These are phyloP conservation scores for Oplegnathus fasciatus DNA, from an alignment of 2,113 vertebrate genomes.

Conservation along the genomic window DNA sequence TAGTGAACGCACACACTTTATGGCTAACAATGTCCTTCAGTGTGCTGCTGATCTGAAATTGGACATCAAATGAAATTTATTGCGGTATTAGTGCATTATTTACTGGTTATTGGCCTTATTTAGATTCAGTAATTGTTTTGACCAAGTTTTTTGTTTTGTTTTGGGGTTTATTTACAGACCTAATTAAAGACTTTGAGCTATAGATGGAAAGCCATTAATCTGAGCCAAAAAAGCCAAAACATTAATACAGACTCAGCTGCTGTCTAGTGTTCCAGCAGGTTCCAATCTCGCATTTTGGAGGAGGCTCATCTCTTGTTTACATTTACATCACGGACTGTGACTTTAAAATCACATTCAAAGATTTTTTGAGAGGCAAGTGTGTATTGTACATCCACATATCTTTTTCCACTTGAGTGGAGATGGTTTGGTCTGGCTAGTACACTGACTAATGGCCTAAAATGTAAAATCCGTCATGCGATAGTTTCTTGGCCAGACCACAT, in stretches of 20 bases:
- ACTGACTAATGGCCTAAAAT: constrained; percentile 16
- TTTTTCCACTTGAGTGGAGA: constrained; percentile 18
- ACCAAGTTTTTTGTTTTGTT: not conserved
- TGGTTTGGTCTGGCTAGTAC: not conserved
- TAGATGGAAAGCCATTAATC: not conserved
- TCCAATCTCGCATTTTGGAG: not conserved
- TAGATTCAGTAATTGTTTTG: not conserved
- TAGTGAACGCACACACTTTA: constrained; percentile 12
- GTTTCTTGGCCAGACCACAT: constrained; percentile 21
- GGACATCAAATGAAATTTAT: constrained; percentile 11
- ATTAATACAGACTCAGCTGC: not conserved
- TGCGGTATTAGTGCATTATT: not conserved
- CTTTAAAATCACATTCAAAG: constrained; percentile 16
- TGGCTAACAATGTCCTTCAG: constrained; percentile 10
- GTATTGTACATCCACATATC: constrained; percentile 23
- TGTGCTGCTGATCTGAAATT: constrained; percentile 48
- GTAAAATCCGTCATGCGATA: constrained; percentile 25
- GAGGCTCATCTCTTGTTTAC: not conserved
- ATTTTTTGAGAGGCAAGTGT: not conserved
- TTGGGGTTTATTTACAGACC: not conserved
- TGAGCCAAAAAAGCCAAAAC: not conserved
- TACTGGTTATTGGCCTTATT: not conserved
- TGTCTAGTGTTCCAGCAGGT: not conserved
- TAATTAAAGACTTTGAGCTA: not conserved
- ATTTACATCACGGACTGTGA: constrained; percentile 7